phyloP scores from a whole-genome alignment of 2,113 vertebrate species.

The Erpornis zantholeuca region DNA sequence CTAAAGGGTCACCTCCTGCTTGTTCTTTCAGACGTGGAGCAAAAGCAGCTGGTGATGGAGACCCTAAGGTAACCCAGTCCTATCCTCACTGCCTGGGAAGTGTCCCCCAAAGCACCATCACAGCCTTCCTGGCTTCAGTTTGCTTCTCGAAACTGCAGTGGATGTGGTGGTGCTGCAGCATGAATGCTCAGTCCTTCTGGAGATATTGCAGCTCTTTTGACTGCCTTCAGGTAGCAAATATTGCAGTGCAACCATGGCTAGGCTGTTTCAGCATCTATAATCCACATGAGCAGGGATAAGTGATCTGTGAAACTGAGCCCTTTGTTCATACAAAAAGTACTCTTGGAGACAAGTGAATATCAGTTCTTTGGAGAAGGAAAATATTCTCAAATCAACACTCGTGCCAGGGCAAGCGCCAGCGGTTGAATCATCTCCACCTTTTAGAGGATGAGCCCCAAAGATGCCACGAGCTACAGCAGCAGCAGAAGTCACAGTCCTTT shows the following conservation, averaged over 20 bases:
- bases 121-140: background rate
- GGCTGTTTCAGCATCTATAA: background rate
- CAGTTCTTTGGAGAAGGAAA: background rate
- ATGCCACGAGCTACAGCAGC: background rate
- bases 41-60: background rate
- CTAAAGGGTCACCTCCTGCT: background rate
- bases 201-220: background rate
- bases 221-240: background rate
- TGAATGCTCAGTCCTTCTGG: background rate
- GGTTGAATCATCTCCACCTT: background rate
- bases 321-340: background rate
- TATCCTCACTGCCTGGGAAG: background rate
- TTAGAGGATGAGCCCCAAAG: background rate
- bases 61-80: background rate
- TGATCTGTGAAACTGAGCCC: background rate
- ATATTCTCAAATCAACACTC: background rate
- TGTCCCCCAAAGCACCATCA: background rate
- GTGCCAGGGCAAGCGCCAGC: background rate
- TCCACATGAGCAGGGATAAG: background rate
- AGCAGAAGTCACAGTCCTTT: background rate
- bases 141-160: background rate
- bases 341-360: background rate
- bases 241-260: background rate
- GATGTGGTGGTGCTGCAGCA: background rate
- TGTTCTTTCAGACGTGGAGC: background rate